Conservation (phyloP, 1,140 invertebrate species). For the Carcinoscorpius rotundicauda region DNA sequence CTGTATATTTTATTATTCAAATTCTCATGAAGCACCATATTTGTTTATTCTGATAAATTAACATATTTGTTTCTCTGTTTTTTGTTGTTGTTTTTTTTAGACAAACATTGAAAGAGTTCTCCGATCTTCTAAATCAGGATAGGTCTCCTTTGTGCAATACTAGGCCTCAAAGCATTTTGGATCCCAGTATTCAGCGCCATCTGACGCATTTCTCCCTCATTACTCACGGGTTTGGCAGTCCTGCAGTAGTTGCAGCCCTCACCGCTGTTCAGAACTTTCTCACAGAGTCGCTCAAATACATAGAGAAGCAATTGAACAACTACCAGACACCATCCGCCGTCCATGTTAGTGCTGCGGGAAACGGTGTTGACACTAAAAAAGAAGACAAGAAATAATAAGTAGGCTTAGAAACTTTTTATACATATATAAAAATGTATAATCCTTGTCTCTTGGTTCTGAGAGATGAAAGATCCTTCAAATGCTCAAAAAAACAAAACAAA, state of each 20-base stretch:
- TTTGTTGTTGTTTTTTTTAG: slow-evolving; percentile 39
- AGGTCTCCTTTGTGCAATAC: slow-evolving; percentile 93
- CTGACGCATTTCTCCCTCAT: slow-evolving; percentile 96
- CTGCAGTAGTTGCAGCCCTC: slow-evolving; percentile 91
- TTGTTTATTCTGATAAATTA: too few relatives aligned
- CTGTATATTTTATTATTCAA: too few relatives aligned
- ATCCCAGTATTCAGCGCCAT: slow-evolving; percentile 90
- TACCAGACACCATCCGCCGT: slow-evolving; percentile 14
- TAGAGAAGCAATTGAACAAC: slow-evolving; percentile 57
- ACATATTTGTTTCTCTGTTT: too few relatives aligned
- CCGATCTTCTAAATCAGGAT: slow-evolving; percentile 94
- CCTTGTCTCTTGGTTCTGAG: too few relatives aligned
- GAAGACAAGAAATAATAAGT: slow-evolving; percentile 18
- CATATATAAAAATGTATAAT: too few relatives aligned
- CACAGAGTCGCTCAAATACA: slow-evolving; percentile 89
- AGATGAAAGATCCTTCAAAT: too few relatives aligned
- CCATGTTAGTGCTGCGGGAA: slow-evolving; percentile 1
- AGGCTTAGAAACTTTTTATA: too few relatives aligned
- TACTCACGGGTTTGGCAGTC: slow-evolving; percentile 96
- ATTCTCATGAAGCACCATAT: too few relatives aligned
- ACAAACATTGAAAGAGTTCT: slow-evolving; percentile 93
- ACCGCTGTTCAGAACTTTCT: slow-evolving; percentile 95
- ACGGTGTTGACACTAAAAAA: slow-evolving; percentile 15
- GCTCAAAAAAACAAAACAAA: too few relatives aligned
- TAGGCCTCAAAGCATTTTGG: slow-evolving; percentile 80